phyloP scores from a whole-genome alignment of 2,888 invertebrate species.

The Drosophila tanythrix region DNA sequence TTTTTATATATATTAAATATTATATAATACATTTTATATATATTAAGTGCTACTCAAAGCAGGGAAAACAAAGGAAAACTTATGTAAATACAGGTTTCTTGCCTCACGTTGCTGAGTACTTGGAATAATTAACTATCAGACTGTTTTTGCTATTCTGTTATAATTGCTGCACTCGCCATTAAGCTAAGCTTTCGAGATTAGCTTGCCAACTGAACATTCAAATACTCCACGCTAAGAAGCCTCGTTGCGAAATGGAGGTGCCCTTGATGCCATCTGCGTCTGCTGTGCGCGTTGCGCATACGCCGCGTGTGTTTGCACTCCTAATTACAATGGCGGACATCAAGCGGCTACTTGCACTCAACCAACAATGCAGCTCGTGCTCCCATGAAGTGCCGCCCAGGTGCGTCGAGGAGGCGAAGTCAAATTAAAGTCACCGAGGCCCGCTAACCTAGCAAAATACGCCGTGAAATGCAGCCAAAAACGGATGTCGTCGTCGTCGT shows the following conservation, averaged over 20 bases:
- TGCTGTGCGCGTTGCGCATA: slow-evolving; percentile 43
- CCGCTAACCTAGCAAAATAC: slow-evolving; percentile 62
- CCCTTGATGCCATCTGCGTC: slow-evolving; percentile 2
- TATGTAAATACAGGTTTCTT: background rate
- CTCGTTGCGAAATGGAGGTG: background rate
- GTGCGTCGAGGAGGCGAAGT: slow-evolving; percentile 26
- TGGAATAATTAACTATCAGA: background rate
- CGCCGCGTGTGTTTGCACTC: slow-evolving; percentile 48
- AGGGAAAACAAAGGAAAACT: background rate
- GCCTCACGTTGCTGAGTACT: background rate
- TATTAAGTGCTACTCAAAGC: background rate
- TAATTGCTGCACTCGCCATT: background rate
- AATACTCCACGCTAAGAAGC: slow-evolving; percentile 15
- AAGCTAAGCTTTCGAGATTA: slow-evolving; percentile 13
- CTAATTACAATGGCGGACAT: slow-evolving; percentile 52
- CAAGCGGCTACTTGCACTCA: slow-evolving; percentile 27
- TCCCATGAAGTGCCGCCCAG: slow-evolving; percentile 44
- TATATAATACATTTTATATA: no score
- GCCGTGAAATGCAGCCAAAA: slow-evolving; percentile 58
- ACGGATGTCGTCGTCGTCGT: slow-evolving; percentile 56
- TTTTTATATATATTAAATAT: no score
- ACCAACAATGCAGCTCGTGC: slow-evolving; percentile 47
- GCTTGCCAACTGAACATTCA: slow-evolving; percentile 12
- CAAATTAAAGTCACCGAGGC: slow-evolving; percentile 65
- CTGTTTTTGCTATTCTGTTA: background rate